These are phyloP conservation scores for Danaus chrysippus DNA, from an alignment of 2,888 invertebrate species.

Conservation along the genomic window DNA sequence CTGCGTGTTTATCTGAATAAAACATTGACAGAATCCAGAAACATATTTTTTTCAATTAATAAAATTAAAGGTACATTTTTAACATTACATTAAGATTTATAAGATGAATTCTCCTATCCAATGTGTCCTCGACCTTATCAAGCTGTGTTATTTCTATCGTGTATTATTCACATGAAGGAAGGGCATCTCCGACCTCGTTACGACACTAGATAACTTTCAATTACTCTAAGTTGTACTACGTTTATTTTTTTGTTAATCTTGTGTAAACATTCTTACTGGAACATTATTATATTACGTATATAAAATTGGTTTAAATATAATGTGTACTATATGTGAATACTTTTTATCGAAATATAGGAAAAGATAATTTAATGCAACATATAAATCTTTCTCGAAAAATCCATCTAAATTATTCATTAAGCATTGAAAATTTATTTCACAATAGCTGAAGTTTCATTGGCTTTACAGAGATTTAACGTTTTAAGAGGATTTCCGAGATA, in stretches of 20 bases:
- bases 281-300: not conserved
- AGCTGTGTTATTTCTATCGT: slow-evolving; percentile 45
- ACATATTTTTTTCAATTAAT: too few species aligned
- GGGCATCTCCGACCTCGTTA: slow-evolving; percentile 31
- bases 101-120: slow-evolving; percentile 28
- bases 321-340: not conserved
- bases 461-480: slow-evolving; percentile 21
- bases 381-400: not conserved
- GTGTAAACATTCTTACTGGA: too few species aligned
- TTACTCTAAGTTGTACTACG: slow-evolving; percentile 24
- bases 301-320: not conserved
- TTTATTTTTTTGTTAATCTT: too few species aligned
- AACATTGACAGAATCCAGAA: too few species aligned
- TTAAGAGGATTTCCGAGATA: slow-evolving; percentile 31
- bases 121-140: slow-evolving; percentile 9
- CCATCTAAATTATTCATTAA: slow-evolving; percentile 6
- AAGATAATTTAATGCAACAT: not conserved
- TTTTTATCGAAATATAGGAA: not conserved
- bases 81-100: too few species aligned
- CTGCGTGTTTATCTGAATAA: too few species aligned
- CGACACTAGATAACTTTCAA: slow-evolving; percentile 33
- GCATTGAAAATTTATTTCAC: slow-evolving; percentile 5
- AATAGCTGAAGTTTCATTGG: slow-evolving; percentile 17
- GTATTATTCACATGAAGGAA: slow-evolving; percentile 55
- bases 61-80: too few species aligned